Evolutionary conservation across 2,797 vertebrate species (phyloP), one percentile per base, ranked within the genome.

Genomic region (Peromyscus nudipes): DNA sequence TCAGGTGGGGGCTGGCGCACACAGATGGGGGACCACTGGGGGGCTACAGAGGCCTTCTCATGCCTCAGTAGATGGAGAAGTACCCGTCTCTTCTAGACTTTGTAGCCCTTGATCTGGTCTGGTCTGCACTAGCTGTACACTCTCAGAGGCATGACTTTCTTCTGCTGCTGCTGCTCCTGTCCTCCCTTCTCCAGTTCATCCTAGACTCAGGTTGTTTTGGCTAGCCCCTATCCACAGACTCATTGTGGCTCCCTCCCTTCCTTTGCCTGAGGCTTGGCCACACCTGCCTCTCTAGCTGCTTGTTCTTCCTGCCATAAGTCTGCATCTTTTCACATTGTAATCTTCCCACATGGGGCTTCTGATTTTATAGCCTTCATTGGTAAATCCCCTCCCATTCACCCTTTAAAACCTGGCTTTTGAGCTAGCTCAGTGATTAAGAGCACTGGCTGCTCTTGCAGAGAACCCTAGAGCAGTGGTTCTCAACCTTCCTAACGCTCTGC

Each of bases 1-100:
- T 99, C 97, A 99, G 99, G 99, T 99, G 96, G 96, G 95, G 31
- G 16, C 83, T 37, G 34, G 83, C 37, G 23, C 29, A 40, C n/a
- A 55, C 46, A 40, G 40, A 17, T 4, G 0, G 2, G n/a, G 82
- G 79, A 37, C n/a, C 17, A 43, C 76, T 83, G 13, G 16, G 23
- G 62, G 34, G 43, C 62, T 34, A 43, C 46, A 75, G 62, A 79
- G 34, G 27, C 88, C 73, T 65, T 69, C 75, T 81, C 13, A 25
- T 17, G 6, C 52, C 57, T 96, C n/a, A n/a, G 4, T 29, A 87
- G 83, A 27, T 3, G 43, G 52, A 52, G 84, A 76, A 76, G 27
- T 84, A 87, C 67, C 25, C 46, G 13, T 89, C 14, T 86, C 75
- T 31, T 40, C 65, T 55, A 27, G 29, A 75, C 89, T 60, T 79